Percentiles rank a stretch among this genome's conserved stretches.
Evolutionary conservation across 2,113 vertebrate genomes (phyloP).

Genomic region (Nibea albiflora): DNA sequence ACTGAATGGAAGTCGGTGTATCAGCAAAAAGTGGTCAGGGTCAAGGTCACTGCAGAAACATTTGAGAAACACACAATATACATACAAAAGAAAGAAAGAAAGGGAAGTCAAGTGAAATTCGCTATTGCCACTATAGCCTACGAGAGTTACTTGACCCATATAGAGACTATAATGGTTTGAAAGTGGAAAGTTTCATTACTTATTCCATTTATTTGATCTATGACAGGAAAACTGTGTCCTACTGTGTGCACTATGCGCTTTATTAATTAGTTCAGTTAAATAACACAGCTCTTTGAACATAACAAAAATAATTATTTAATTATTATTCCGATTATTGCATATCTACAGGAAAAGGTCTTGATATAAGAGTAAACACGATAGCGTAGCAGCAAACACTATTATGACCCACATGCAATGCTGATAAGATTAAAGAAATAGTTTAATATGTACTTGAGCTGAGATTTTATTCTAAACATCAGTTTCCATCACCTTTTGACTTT

Average conservation of each 20-base stretch:
- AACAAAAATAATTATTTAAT: slow-evolving; percentile 14
- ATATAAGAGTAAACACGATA: background rate
- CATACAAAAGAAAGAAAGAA: too few species aligned
- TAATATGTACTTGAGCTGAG: too few species aligned
- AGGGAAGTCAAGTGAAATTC: too few species aligned
- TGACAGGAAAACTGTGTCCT: background rate
- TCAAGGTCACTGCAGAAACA: slow-evolving; percentile 7
- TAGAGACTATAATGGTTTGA: background rate
- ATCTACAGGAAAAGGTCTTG: slow-evolving; percentile 17
- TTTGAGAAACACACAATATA: background rate
- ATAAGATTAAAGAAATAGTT: too few species aligned
- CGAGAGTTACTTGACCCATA: too few species aligned
- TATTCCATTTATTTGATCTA: background rate
- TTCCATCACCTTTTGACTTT: slow-evolving; percentile 1
- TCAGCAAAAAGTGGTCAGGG: background rate
- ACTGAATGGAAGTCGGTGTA: background rate
- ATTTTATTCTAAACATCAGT: too few species aligned
- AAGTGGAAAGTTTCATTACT: background rate
- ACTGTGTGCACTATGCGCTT: background rate
- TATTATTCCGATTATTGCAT: background rate
- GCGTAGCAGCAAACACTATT: background rate
- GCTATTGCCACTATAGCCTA: too few species aligned
- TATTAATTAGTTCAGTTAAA: background rate
- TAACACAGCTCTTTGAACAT: background rate
- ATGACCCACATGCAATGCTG: background rate